These are phyloP conservation scores for Dolomedes plantarius DNA, from an alignment of 2,888 invertebrate genomes.

Conservation along the genomic window DNA sequence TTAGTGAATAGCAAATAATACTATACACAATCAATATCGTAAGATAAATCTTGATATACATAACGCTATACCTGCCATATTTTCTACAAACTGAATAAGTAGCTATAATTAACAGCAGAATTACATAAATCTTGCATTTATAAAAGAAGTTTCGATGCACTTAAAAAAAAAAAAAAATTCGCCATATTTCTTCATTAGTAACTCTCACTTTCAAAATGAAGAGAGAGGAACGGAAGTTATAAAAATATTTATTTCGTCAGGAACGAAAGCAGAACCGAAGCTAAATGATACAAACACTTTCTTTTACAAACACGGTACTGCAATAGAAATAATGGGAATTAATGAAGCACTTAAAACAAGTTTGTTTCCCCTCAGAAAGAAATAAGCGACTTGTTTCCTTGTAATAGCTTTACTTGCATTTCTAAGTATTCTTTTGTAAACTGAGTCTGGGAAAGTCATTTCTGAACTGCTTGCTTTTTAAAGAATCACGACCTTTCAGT, in stretches of 20 bases:
- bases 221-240: too few relatives aligned
- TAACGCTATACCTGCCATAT: too few relatives aligned
- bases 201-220: too few relatives aligned
- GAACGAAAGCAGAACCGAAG: background rate
- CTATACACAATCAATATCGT: too few relatives aligned
- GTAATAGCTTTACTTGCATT: background rate
- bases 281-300: background rate
- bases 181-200: too few relatives aligned
- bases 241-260: background rate
- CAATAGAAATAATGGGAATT: background rate
- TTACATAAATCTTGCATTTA: too few relatives aligned
- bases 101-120: too few relatives aligned
- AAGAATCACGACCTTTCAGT: background rate
- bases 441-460: background rate
- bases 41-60: too few relatives aligned
- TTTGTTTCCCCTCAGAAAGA: background rate
- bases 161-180: too few relatives aligned
- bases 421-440: background rate
- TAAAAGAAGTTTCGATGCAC: too few relatives aligned
- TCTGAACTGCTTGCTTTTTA: background rate
- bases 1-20: too few relatives aligned
- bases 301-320: background rate
- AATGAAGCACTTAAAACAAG: slow-evolving; percentile 1
- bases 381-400: background rate
- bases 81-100: too few relatives aligned